Evolutionary conservation across 2,113 vertebrate genomes (phyloP).

Genomic region (Talpa occidentalis): DNA sequence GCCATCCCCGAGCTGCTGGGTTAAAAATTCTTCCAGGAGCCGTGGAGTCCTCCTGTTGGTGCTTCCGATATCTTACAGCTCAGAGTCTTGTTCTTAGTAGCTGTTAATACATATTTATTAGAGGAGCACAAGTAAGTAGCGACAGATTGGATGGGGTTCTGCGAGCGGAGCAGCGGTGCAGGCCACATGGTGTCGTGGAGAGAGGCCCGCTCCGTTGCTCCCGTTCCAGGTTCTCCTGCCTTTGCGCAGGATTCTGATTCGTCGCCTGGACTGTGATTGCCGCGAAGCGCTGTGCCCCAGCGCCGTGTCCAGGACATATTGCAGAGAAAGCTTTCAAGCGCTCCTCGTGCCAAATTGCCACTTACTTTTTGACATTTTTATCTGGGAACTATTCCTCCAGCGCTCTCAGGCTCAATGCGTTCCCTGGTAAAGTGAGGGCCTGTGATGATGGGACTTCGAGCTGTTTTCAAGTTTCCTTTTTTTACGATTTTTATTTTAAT

Average conservation of each 20-base stretch:
- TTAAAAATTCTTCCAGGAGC: no score
- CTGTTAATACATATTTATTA: conserved; percentile 45
- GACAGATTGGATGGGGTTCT: not conserved
- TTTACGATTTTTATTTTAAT: not conserved
- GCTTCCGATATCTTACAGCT: no score
- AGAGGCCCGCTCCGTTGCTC: not conserved
- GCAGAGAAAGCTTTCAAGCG: not conserved
- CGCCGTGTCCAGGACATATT: not conserved
- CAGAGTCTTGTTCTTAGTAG: conserved; percentile 5
- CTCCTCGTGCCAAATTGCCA: not conserved
- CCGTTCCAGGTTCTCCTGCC: rapidly evolving
- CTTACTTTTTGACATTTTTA: not conserved
- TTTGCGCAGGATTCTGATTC: rapidly evolving
- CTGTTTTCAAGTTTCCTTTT: not conserved
- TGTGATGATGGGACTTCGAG: not conserved
- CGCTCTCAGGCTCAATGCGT: not conserved
- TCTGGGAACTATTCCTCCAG: not conserved
- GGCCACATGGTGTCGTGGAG: not conserved
- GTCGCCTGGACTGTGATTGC: not conserved
- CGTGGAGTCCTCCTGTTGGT: not conserved
- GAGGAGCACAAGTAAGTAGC: conserved; percentile 12
- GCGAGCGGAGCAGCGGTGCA: not conserved
- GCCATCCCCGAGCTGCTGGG: not conserved
- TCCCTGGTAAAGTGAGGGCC: not conserved
- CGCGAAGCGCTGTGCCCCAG: rapidly evolving